Conservation (phyloP, 2,113 vertebrate species). For the Pagrus major region DNA sequence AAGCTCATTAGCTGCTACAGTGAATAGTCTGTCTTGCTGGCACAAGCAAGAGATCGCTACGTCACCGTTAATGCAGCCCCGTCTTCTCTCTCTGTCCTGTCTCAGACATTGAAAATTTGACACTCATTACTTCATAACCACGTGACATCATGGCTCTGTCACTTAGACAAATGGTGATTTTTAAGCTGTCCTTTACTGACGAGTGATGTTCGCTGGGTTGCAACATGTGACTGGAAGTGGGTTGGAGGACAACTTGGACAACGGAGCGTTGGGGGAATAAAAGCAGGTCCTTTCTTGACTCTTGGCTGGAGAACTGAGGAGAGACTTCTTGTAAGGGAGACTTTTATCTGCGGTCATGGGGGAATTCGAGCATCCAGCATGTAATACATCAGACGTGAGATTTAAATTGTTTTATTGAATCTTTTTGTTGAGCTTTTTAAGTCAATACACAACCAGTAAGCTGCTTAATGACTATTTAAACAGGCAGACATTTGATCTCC, state of each 20-base stretch:
- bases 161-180: slow-evolving; percentile 45
- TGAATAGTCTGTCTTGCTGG: slow-evolving; percentile 71
- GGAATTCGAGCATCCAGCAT: slow-evolving; percentile 32
- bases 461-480: slow-evolving; percentile 49
- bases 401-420: slow-evolving; percentile 49
- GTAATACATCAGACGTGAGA: slow-evolving; percentile 43
- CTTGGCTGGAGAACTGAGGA: slow-evolving; percentile 67
- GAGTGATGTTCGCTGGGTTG: slow-evolving; percentile 19
- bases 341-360: slow-evolving; percentile 57
- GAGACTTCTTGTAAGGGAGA: slow-evolving; percentile 40
- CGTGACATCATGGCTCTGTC: slow-evolving; percentile 45
- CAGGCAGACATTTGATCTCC: slow-evolving; percentile 56
- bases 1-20: slow-evolving; percentile 83
- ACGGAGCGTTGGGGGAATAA: not conserved
- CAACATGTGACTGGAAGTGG: slow-evolving; percentile 39
- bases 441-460: slow-evolving; percentile 44
- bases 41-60: slow-evolving; percentile 59
- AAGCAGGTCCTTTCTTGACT: slow-evolving; percentile 23
- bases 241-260: slow-evolving; percentile 14
- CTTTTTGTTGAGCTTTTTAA: slow-evolving; percentile 22
- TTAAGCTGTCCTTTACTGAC: slow-evolving; percentile 14
- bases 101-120: slow-evolving; percentile 51
- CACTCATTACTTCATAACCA: slow-evolving; percentile 39
- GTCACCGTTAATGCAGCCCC: slow-evolving; percentile 26
- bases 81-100: slow-evolving; percentile 40